These are phyloP conservation scores for Anguilla japonica DNA, from an alignment of 2,113 vertebrate genomes.

Conservation along the genomic window DNA sequence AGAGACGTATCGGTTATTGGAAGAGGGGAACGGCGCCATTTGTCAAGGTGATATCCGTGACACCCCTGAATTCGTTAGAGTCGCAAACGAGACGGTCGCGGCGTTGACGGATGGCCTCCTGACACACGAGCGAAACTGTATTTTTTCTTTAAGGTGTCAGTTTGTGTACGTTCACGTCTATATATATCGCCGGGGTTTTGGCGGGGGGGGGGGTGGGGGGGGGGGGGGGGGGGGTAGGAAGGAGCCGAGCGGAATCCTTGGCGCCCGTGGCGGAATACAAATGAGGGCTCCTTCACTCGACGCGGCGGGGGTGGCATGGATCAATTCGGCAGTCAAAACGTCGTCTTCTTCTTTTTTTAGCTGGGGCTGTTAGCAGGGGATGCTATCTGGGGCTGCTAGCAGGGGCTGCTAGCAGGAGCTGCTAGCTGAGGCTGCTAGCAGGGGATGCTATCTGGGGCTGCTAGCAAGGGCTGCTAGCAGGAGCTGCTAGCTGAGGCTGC, in stretches of 20 bases:
- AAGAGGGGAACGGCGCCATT: constrained; percentile 46
- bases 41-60: constrained; percentile 56
- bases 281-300: constrained; percentile 36
- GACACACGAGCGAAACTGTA: constrained; percentile 41
- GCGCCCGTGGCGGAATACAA: constrained; percentile 43
- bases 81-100: constrained; percentile 56
- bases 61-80: constrained; percentile 52
- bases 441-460: too few relatives aligned
- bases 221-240: constrained; percentile 8
- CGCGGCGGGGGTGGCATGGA: constrained; percentile 34
- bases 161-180: constrained; percentile 30
- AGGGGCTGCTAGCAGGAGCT: too few relatives aligned
- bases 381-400: too few relatives aligned
- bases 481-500: too few relatives aligned
- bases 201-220: too few relatives aligned
- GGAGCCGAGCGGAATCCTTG: constrained; percentile 18
- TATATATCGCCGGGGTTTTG: constrained; percentile 32
- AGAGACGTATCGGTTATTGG: constrained; percentile 55
- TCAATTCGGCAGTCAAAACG: constrained; percentile 43
- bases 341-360: constrained; percentile 1
- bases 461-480: too few relatives aligned
- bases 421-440: too few relatives aligned
- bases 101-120: constrained; percentile 44
- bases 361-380: too few relatives aligned
- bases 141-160: constrained; percentile 42